Conservation (phyloP, 2,113 vertebrate species). For the Orycteropus afer region DNA sequence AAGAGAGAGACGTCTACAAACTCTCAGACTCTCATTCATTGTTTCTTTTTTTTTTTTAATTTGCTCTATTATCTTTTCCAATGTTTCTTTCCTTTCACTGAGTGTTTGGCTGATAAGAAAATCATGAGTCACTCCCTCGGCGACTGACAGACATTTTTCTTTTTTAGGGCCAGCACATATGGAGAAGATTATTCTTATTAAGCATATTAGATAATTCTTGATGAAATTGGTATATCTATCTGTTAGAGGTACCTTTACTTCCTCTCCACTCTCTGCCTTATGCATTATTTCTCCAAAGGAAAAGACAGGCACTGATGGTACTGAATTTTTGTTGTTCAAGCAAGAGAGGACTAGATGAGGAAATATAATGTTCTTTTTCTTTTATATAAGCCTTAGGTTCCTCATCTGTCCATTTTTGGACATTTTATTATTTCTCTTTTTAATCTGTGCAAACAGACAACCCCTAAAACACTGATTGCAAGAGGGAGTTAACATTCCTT, state of each 20-base stretch:
- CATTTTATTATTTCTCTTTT: slow-evolving; percentile 47
- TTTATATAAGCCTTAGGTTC: neutral
- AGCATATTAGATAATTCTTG: slow-evolving; percentile 45
- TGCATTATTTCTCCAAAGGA: slow-evolving; percentile 30
- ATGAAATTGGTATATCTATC: slow-evolving; percentile 44
- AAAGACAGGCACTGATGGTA: slow-evolving; percentile 2
- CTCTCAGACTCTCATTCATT: too few species aligned
- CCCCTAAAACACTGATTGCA: neutral
- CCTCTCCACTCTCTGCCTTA: slow-evolving; percentile 69
- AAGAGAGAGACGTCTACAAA: slow-evolving; percentile 46
- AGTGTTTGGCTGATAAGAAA: slow-evolving; percentile 51
- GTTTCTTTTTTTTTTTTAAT: too few species aligned
- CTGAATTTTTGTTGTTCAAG: slow-evolving; percentile 43
- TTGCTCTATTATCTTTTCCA: slow-evolving; percentile 55
- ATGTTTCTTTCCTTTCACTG: slow-evolving; percentile 54
- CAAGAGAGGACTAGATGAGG: slow-evolving; percentile 15
- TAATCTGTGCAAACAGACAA: neutral
- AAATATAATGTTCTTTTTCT: neutral
- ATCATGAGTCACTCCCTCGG: slow-evolving; percentile 31
- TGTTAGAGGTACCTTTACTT: slow-evolving; percentile 58
- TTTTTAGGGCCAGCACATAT: slow-evolving; percentile 47
- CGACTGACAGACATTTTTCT: slow-evolving; percentile 41
- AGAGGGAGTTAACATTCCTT: slow-evolving; percentile 29
- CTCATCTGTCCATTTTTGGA: slow-evolving; percentile 11
- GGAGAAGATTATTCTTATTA: slow-evolving; percentile 56